Evolutionary conservation across 2,113 vertebrate species (phyloP).

Genomic region (Xenotilapia caudafasciata): DNA sequence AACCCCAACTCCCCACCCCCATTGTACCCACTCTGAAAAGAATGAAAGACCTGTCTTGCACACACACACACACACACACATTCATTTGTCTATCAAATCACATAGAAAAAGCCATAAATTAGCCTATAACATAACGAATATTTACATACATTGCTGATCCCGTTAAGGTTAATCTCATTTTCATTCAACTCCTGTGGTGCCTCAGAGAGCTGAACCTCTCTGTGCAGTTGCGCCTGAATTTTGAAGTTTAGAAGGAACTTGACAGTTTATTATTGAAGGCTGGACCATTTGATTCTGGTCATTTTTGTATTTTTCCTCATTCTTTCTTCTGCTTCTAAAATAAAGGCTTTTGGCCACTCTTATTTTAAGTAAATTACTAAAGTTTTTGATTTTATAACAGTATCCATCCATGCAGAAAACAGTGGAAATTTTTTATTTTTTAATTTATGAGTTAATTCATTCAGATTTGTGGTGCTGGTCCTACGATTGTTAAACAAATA

Average conservation of each 20-base stretch:
- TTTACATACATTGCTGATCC: constrained; percentile 38
- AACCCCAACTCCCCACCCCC: not conserved
- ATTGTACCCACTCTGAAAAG: constrained; percentile 55
- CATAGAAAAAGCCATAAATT: constrained; percentile 21
- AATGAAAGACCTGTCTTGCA: constrained; percentile 9
- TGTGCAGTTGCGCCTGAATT: not conserved
- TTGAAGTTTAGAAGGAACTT: not conserved
- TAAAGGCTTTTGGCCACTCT: not conserved
- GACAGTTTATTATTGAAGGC: constrained; percentile 8
- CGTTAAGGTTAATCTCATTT: constrained; percentile 36
- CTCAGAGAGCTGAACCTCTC: not conserved
- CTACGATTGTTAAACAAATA: not conserved
- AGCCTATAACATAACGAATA: constrained; percentile 26
- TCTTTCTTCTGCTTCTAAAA: not conserved
- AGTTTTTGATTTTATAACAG: not conserved
- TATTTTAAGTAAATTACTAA: not conserved
- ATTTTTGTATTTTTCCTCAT: not conserved
- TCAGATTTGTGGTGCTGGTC: not conserved
- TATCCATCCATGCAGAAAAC: not conserved
- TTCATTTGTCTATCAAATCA: constrained; percentile 41
- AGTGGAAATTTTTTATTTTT: not conserved
- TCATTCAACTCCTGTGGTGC: not conserved
- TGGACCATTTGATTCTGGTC: not conserved
- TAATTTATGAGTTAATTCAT: not conserved
- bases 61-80: not conserved